Evolutionary conservation across 2,113 vertebrate species (phyloP), one percentile per base, ranked within the genome.

Genomic region (Pica pica): DNA sequence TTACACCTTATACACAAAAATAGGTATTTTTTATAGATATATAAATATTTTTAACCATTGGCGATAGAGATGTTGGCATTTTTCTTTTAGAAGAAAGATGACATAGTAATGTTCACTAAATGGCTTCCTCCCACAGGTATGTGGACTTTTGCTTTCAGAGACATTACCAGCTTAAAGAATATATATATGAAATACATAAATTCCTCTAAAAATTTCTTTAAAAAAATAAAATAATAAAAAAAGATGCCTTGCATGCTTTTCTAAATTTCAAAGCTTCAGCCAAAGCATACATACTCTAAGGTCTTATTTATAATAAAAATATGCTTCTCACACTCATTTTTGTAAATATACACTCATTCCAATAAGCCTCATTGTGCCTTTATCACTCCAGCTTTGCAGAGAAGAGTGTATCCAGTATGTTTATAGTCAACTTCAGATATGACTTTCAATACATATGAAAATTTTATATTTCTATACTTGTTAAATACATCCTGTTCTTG

Each of bases 61-160:
- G 10, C 88, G 87, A 78, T 91, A 90, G 69, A 92, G 52, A 39
- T 57, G 20, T 50, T 89, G 89, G 35, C 59, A 88, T 39, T 70
- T 95, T 95, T 96, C 67, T 83, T 22, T 71, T 76, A 86, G 41
- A 89, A 92, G 55, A 71, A 91, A 87, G 84, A 84, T 91, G 89
- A 86, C 77, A 60, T 61, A 39, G 56, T 53, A 44, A 33, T 93
- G 60, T 87, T 71, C 56, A 79, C 65, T 89, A 47, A 79, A 75
- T 2, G 16, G 9, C 46, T 79, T 93, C 14, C 18, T 90, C 18
- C 39, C 21, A 63, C 11, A 24, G 9, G 2, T 33, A 13, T 23
- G 23, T n/a, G 19, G 37, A 75, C 27, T 65, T 8, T 56, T 84
- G 6, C 21, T 78, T 87, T 89, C 33, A 61, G 35, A 91, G 44